phyloP scores from a whole-genome alignment of 2,113 vertebrate genomes.

The Cynocephalus volans region DNA sequence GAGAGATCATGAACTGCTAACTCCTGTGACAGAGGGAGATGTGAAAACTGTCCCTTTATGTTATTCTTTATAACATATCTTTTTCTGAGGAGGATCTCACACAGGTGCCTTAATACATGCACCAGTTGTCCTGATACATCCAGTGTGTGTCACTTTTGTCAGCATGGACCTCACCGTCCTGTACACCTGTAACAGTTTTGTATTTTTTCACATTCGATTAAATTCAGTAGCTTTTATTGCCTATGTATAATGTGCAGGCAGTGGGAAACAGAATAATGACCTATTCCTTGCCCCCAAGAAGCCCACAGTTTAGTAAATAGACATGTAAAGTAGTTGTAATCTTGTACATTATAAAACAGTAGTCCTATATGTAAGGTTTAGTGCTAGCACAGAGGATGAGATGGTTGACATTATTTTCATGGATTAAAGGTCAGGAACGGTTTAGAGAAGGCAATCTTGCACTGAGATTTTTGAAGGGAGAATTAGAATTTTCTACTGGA shows the following conservation, averaged over 20 bases:
- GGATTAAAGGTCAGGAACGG: neutral
- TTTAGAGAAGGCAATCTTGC: neutral
- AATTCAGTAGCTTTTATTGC: neutral
- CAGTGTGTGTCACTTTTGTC: neutral
- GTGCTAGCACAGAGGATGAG: neutral
- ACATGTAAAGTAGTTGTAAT: neutral
- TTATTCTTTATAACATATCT: neutral
- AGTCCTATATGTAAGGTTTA: neutral
- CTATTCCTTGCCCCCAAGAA: neutral
- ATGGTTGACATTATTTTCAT: neutral
- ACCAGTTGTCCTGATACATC: too few species aligned
- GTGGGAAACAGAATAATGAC: neutral
- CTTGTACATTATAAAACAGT: neutral
- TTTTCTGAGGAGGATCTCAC: neutral
- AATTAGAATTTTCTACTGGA: conserved; percentile 8
- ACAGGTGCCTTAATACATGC: neutral
- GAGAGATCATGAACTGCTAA: neutral
- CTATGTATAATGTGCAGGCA: neutral
- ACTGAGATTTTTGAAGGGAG: conserved; percentile 46
- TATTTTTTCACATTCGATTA: neutral
- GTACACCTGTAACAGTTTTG: neutral
- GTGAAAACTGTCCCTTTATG: neutral
- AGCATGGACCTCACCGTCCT: neutral
- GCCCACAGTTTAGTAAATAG: neutral
- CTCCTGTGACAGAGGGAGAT: neutral